A percentile compares a stretch with the other conserved stretches of the same genome.
Conservation (phyloP, 2,888 invertebrate genomes). For the Netelia melanura region DNA sequence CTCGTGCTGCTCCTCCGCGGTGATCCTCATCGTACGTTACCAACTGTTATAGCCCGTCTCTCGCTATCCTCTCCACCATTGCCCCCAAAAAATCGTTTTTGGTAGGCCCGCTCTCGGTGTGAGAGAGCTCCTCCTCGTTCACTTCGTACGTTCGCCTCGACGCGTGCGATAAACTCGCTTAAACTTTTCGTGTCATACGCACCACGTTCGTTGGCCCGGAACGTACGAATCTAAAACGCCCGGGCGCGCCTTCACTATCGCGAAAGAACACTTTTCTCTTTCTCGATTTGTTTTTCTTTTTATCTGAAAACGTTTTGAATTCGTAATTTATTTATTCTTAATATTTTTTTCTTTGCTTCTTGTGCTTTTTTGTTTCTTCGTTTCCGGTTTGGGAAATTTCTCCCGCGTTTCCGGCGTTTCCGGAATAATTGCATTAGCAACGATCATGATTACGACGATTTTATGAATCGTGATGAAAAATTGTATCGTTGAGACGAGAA, state of each 20-base stretch:
- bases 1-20: conserved; percentile 43
- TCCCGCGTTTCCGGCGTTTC: neutral
- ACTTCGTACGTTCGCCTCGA: conserved; percentile 66
- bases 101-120: conserved; percentile 63
- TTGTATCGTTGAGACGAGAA: neutral
- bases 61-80: conserved; percentile 41
- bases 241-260: neutral
- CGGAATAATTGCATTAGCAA: neutral
- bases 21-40: conserved; percentile 54
- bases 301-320: neutral
- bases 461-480: neutral
- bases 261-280: neutral
- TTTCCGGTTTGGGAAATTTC: neutral
- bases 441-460: neutral
- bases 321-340: neutral
- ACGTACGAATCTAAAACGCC: conserved; percentile 13
- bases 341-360: neutral
- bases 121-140: conserved; percentile 62
- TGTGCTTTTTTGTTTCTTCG: neutral
- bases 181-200: conserved; percentile 19
- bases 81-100: conserved; percentile 60
- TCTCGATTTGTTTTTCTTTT: neutral
- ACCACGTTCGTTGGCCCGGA: conserved; percentile 53
- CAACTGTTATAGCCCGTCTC: conserved; percentile 45
- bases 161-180: conserved; percentile 1